phyloP scores from a whole-genome alignment of 1,140 invertebrate species.

The Pseudobourletiella spinata region DNA sequence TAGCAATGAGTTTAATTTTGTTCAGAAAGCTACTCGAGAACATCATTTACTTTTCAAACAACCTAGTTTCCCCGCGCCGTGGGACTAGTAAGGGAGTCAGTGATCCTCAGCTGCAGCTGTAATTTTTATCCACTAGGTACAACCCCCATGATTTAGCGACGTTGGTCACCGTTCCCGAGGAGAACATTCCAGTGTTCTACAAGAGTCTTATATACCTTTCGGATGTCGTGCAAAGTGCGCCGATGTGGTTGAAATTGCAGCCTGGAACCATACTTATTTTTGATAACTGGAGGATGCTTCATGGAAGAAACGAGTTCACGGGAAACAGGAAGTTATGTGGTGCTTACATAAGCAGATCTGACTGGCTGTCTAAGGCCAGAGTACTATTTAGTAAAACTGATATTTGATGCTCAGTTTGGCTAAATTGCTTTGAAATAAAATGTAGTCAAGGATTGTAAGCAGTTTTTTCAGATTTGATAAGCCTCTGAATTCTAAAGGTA shows the following conservation, averaged over 20 bases:
- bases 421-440: too few relatives aligned
- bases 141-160: slow-evolving; percentile 60
- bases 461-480: too few relatives aligned
- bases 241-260: slow-evolving; percentile 49
- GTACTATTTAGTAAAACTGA: too few relatives aligned
- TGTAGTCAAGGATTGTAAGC: too few relatives aligned
- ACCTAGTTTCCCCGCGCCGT: too few relatives aligned
- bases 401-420: too few relatives aligned
- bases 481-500: too few relatives aligned
- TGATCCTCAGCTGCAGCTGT: too few relatives aligned
- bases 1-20: background rate
- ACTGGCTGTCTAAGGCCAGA: slow-evolving; percentile 51
- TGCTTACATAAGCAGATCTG: slow-evolving; percentile 49
- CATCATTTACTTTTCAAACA: background rate
- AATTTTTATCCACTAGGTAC: slow-evolving; percentile 42
- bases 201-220: slow-evolving; percentile 50
- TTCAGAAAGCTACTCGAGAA: too few relatives aligned
- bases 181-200: slow-evolving; percentile 51
- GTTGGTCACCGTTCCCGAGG: slow-evolving; percentile 46
- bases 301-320: slow-evolving; percentile 56
- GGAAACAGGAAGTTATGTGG: slow-evolving; percentile 51
- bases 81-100: too few relatives aligned
- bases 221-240: slow-evolving; percentile 41
- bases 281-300: slow-evolving; percentile 66
- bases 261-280: slow-evolving; percentile 59